Conservation (phyloP, 2,888 invertebrate genomes). For the Drosophila barbarae region DNA sequence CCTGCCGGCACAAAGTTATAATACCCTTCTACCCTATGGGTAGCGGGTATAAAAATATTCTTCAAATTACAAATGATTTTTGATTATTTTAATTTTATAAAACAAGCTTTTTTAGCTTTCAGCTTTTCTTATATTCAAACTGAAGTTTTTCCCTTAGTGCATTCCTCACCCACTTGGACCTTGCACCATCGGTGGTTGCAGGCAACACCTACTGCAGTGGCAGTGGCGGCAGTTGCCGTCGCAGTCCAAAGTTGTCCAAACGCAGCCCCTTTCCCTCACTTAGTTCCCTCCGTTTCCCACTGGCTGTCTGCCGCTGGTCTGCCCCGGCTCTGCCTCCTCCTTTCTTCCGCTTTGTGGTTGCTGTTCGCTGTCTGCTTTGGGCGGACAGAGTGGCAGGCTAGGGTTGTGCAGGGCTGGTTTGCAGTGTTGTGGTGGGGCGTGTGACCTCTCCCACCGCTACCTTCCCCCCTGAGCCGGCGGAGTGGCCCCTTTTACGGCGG, state of each 20-base stretch:
- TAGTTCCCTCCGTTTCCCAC: slow-evolving; percentile 5
- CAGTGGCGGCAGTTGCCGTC: background rate
- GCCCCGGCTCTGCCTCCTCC: slow-evolving; percentile 33
- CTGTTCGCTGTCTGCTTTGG: slow-evolving; percentile 28
- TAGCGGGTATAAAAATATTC: no score
- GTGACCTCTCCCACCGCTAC: slow-evolving; percentile 13
- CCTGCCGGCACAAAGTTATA: no score
- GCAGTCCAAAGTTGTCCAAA: slow-evolving; percentile 37
- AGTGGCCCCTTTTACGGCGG: slow-evolving; percentile 62
- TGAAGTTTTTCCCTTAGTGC: background rate
- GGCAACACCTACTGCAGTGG: slow-evolving; percentile 62
- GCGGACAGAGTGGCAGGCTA: background rate
- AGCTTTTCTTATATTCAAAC: background rate
- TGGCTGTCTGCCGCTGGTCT: slow-evolving; percentile 27
- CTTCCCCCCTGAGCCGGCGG: slow-evolving; percentile 10
- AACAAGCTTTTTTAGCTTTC: background rate
- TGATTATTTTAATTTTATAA: no score
- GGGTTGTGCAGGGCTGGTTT: slow-evolving; percentile 2
- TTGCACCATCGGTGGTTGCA: slow-evolving; percentile 59
- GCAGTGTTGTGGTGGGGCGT: slow-evolving; percentile 10
- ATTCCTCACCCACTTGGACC: slow-evolving; percentile 40
- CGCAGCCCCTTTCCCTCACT: background rate
- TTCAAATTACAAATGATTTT: background rate
- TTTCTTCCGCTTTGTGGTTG: slow-evolving; percentile 31
- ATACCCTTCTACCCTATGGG: no score